Base-by-base conservation (phyloP, 2,888 invertebrate genomes). In the Lasius fuliginosus region DNA sequence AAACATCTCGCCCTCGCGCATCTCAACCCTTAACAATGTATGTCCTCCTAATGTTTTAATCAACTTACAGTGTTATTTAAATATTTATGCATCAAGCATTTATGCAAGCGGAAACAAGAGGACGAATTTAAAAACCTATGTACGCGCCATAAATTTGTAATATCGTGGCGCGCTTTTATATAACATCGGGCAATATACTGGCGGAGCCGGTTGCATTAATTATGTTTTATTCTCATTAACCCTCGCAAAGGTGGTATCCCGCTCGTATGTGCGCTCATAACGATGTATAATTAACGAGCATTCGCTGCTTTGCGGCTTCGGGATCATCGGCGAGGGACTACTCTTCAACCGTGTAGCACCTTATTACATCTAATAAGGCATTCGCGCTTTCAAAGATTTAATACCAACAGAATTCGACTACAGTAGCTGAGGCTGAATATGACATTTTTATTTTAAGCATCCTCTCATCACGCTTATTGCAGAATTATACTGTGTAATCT, bases 221-320 rank as follows among this genome's bases (percentile, higher is more conserved):
- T 81, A 81, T 75, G 76, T 75, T 81, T 81, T 74, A 81, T 81
- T 81, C 75, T 74, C 79, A 81, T 81, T 81, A 81, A 74, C 60
- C 12, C 12, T 18, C 33, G 79, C 60, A 74, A 62, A 75, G 75
- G 27, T 60, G 42, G 36, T 81, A 60, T 74, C 46, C 49, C 60
- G 60, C 60, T 60, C 23, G 60, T 60, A 46, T 49, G 60, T 60
- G 60, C 60, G 42, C 75, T 46, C 75, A 23, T 71, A 71, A 79
- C 79, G 75, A 81, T 60, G 75, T 81, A 58, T 81, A 81, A 60
- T 81, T 81, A 81, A 81, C 27, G 46, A 60, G 60, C 27, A 49
- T 33, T 81, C 79, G 79, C 60, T 81, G 53, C 53, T 81, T 79
- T 73, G 79, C 46, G 46, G 79, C 27, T 74, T 81, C 75, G 9